Percentiles rank a stretch among this genome's conserved stretches.
Evolutionary conservation across 53 echinoderm and acorn worm species (phyloP).

Genomic region (Glandiceps talaboti): DNA sequence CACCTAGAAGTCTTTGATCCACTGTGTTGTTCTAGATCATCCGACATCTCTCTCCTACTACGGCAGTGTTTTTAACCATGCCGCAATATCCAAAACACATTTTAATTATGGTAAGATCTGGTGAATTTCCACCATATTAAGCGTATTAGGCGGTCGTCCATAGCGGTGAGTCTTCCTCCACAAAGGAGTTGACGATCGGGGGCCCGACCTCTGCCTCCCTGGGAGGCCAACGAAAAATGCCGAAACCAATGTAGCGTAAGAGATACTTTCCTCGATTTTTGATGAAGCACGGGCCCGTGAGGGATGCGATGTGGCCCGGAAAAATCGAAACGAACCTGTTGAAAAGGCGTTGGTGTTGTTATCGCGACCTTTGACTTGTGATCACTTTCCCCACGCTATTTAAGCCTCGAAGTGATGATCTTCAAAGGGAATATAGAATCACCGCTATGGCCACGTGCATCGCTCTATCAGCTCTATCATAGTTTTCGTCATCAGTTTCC

Average conservation of each 20-base stretch:
- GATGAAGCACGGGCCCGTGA: not conserved
- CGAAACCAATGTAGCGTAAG: not conserved
- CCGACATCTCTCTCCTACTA: not conserved
- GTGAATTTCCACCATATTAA: not conserved
- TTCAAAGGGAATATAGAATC: not conserved
- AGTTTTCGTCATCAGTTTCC: no score
- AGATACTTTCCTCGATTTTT: not conserved
- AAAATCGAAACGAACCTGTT: not conserved
- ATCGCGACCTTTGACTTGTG: not conserved
- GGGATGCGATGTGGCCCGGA: not conserved
- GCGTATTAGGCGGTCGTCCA: not conserved
- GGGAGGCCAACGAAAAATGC: not conserved
- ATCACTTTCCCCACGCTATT: not conserved
- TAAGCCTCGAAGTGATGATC: not conserved
- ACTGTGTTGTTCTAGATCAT: not conserved
- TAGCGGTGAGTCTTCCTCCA: not conserved
- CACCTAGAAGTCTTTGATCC: not conserved
- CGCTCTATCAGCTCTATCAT: no score
- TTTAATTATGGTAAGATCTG: not conserved
- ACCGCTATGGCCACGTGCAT: not conserved
- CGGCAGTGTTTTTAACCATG: not conserved
- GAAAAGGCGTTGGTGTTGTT: not conserved
- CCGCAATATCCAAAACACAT: not conserved
- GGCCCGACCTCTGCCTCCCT: not conserved
- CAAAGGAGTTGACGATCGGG: not conserved